Conservation (phyloP, 2,888 invertebrate species). For the Drosophila tanythrix region DNA sequence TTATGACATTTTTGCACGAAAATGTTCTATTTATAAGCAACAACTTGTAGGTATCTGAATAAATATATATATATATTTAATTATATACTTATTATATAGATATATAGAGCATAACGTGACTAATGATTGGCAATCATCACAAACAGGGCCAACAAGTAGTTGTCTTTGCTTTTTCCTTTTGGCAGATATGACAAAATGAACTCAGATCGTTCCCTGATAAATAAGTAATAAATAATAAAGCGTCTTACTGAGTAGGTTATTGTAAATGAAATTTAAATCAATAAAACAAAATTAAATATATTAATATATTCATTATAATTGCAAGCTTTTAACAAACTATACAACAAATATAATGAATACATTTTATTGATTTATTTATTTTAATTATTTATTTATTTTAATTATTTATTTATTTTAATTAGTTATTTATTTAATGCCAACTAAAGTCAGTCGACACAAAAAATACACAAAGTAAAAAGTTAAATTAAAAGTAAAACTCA, state of each 20-base stretch:
- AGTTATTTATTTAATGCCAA: too few relatives aligned
- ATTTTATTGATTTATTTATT: too few relatives aligned
- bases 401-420: too few relatives aligned
- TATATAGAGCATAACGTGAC: not conserved
- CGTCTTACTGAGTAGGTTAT: not conserved
- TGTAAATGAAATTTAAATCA: not conserved
- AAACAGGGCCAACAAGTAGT: not conserved
- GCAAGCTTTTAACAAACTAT: too few relatives aligned
- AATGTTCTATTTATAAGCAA: constrained; percentile 28
- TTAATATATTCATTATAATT: not conserved
- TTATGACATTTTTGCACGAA: constrained; percentile 26
- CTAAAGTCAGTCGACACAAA: too few relatives aligned
- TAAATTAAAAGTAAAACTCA: too few relatives aligned
- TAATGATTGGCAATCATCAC: constrained; percentile 1
- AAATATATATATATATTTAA: not conserved
- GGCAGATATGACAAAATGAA: not conserved
- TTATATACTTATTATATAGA: not conserved
- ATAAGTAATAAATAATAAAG: not conserved
- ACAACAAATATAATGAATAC: too few relatives aligned
- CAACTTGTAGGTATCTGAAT: constrained; percentile 2
- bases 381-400: too few relatives aligned
- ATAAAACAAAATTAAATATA: not conserved
- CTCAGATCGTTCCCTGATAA: not conserved
- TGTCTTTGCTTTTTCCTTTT: not conserved
- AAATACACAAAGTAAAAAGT: too few relatives aligned